Base-by-base conservation (phyloP, 2,113 vertebrate species). In the Ariopsis seemanni region DNA sequence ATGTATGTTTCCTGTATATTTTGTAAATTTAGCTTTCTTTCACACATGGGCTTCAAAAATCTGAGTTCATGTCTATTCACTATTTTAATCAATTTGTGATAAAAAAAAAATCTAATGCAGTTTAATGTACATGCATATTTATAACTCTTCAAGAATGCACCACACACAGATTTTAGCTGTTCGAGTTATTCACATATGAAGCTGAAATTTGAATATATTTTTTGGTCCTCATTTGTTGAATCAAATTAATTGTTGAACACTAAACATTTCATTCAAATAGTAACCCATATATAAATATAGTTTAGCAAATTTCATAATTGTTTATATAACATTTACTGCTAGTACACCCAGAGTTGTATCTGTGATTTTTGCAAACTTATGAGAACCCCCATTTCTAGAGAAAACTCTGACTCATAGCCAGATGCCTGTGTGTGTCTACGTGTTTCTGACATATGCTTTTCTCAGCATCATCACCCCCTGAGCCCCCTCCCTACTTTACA, bases 361-460 rank as follows among this genome's bases (percentile, higher is more conserved):
- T 18, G 7, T 52, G 10, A 52, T 58, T 81, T 62, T 82, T 62
- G 25, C 69, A 60, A 52, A 60, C 27, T 75, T 62, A 77, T 15
- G 27, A 87, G 82, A 87, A 67, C 71, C 30, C 7, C 48, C 2
- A 0, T 83, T 82, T 83, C 69, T 87, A 14, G 5, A 87, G 58
- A 83, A 78, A 18, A n/a, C 27, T 78, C 57, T 88, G 91, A 91
- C 86, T 87, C 48, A 89, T 86, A 53, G 27, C 65, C 58, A 86
- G 48, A 72, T n/a, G 87, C 53, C 83, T 53, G 27, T 27, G 65
- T 75, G n/a, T 79, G 30, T 57, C 50, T 86, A 77, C 84, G 91
- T 67, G 58, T 30, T 84, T 53, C 1, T 84, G 88, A 88, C 82
- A 52, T 92, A 91, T 91, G 89, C 27, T 85, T 30, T 81, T 71